Base-by-base conservation (phyloP, 2,797 vertebrate genomes). In the Tolypeutes matacus region DNA sequence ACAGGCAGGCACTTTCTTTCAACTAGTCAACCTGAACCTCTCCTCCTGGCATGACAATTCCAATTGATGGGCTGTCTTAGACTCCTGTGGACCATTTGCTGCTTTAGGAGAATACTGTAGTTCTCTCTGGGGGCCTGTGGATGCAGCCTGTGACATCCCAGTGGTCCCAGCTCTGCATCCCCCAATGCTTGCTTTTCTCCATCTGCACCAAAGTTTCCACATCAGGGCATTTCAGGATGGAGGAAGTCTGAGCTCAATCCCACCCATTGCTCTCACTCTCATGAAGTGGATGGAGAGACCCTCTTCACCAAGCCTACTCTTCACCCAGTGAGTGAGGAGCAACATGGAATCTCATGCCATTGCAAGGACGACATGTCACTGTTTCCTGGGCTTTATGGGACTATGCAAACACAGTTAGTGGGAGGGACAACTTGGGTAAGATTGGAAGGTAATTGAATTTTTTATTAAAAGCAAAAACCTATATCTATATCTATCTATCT, bases 141-240 rank as follows among this genome's bases (percentile, higher is more conserved):
- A 86, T 87, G 36, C 1, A 10, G 86, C 80, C 86, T 9, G 0
- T 0, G 17, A 42, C 64, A 36, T 42, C 56, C 2, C 4, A 3
- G 91, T 62, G 65, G 75, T 36, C 64, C 89, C 0, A 1, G 87
- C 72, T 62, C 51, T 42, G 49, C 18, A 72, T 36, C 89, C 69
- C 39, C 84, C 86, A 8, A 49, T 85, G n/a, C 87, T 81, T 89
- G 95, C 97, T 96, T 95, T 93, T 95, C 96, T 96, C 95, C 95
- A 98, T 97, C 96, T 97, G 97, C 98, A 99, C 98, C 98, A 98
- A 99, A 99, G 98, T 98, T 97, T n/a, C 97, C 98, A 97, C 25
- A 27, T 96, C 96, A 94, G 97, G 95, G 97, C 98, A 97, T 51
- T 64, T 86, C 23, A 78, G 53, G 93, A 0, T 84, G 4, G 42